Evolutionary conservation across 2,113 vertebrate genomes (phyloP).

Genomic region (Xenopus laevis): DNA sequence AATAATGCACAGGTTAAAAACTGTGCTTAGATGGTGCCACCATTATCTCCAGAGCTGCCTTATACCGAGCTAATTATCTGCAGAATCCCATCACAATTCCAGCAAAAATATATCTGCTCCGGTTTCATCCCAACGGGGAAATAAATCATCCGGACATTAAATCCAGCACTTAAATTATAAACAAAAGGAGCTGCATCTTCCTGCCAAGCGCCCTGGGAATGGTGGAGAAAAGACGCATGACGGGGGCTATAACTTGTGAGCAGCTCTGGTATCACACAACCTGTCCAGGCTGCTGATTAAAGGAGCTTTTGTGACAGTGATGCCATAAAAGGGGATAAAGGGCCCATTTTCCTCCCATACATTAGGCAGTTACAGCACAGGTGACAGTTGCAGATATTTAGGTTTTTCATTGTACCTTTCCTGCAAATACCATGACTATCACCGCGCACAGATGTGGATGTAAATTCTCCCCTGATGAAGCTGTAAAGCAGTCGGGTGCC

Average conservation of each 20-base stretch:
- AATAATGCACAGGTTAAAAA: not conserved
- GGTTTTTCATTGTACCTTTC: not conserved
- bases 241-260: constrained; percentile 23
- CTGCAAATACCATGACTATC: not conserved
- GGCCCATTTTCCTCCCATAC: constrained; percentile 2
- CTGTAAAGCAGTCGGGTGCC: not conserved
- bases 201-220: constrained; percentile 7
- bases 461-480: not conserved
- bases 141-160: not conserved
- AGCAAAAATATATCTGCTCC: not conserved
- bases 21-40: not conserved
- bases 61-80: not conserved
- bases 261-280: constrained; percentile 4
- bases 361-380: not conserved
- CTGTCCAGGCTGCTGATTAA: constrained; percentile 15
- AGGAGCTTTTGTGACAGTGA: constrained; percentile 12
- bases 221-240: not conserved
- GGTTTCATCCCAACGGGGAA: not conserved
- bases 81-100: not conserved
- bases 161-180: not conserved
- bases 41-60: too few relatives aligned
- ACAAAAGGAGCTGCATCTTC: not conserved
- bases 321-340: constrained; percentile 12
- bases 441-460: not conserved
- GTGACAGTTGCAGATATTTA: not conserved